Percentiles rank a stretch among this genome's conserved stretches.
Evolutionary conservation across 2,113 vertebrate species (phyloP).

Genomic region (Peromyscus polionotus): DNA sequence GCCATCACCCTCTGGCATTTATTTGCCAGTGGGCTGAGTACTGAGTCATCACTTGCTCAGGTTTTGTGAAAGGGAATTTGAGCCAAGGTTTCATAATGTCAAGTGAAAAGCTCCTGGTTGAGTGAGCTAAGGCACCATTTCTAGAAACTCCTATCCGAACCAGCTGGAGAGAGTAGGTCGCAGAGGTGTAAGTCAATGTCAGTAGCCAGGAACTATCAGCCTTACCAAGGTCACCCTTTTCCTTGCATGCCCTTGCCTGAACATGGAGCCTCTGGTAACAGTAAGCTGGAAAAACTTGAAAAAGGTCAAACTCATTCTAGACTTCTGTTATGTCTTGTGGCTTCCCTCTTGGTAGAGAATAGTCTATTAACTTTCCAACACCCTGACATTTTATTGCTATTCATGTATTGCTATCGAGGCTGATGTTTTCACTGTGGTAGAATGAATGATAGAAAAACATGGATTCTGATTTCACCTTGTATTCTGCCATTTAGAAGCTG

Average conservation of each 20-base stretch:
- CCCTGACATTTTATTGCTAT: conserved; percentile 50
- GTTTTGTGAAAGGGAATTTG: not conserved
- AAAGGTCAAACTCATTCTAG: conserved; percentile 50
- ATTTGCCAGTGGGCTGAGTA: not conserved
- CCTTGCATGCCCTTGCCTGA: not conserved
- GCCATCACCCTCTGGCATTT: conserved; percentile 13
- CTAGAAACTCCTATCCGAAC: conserved; percentile 2
- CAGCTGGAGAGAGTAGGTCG: not conserved
- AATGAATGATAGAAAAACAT: not conserved
- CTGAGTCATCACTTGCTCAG: conserved; percentile 56
- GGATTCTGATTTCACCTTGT: not conserved
- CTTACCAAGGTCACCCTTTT: conserved; percentile 4
- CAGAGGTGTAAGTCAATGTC: conserved; percentile 55
- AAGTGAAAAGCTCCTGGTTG: conserved; percentile 5
- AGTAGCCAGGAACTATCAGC: not conserved
- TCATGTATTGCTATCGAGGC: not conserved
- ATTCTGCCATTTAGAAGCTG: not conserved
- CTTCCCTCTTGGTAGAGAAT: not conserved
- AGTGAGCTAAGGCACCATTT: not conserved
- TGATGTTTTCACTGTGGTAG: not conserved
- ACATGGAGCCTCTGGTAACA: conserved; percentile 15
- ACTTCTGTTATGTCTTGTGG: conserved; percentile 64
- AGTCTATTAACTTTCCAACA: conserved; percentile 59
- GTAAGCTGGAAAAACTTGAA: conserved; percentile 31
- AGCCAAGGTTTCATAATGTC: conserved; percentile 39